Conservation (phyloP, 2,113 vertebrate genomes). For the Ptyas mucosa region DNA sequence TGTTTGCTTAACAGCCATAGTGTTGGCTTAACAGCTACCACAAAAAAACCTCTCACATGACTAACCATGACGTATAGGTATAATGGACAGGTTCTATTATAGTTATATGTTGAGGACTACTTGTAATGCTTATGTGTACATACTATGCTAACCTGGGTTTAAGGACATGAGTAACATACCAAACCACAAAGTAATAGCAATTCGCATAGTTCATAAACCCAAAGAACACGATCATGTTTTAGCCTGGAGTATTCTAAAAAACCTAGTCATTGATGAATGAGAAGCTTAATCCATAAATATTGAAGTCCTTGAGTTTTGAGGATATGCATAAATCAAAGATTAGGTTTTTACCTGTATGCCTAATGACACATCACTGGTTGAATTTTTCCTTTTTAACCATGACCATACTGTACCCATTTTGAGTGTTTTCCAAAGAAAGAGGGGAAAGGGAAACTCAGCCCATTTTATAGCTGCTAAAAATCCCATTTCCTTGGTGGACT, state of each 20-base stretch:
- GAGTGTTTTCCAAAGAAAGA: too few species aligned
- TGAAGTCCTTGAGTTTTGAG: background rate
- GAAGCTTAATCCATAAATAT: background rate
- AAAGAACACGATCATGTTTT: background rate
- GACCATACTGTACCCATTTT: background rate
- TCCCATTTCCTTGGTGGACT: background rate
- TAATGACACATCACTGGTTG: background rate
- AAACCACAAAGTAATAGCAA: background rate
- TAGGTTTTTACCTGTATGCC: background rate
- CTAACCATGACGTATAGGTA: background rate
- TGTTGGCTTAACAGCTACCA: background rate
- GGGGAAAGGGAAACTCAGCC: background rate
- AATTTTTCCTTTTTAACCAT: background rate
- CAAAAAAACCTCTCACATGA: background rate
- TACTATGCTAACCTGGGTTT: background rate
- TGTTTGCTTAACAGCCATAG: background rate
- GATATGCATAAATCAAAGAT: background rate
- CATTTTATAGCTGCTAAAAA: background rate
- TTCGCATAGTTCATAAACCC: background rate
- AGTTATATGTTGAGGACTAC: background rate
- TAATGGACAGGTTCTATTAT: background rate
- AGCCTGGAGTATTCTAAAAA: background rate
- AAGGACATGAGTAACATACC: background rate
- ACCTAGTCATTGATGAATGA: background rate
- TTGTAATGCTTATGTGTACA: background rate